Percentiles rank a stretch among this genome's conserved stretches.
phyloP scores from a whole-genome alignment of 53 echinoderm and acorn worm genomes.

The Luidia sarsii region DNA sequence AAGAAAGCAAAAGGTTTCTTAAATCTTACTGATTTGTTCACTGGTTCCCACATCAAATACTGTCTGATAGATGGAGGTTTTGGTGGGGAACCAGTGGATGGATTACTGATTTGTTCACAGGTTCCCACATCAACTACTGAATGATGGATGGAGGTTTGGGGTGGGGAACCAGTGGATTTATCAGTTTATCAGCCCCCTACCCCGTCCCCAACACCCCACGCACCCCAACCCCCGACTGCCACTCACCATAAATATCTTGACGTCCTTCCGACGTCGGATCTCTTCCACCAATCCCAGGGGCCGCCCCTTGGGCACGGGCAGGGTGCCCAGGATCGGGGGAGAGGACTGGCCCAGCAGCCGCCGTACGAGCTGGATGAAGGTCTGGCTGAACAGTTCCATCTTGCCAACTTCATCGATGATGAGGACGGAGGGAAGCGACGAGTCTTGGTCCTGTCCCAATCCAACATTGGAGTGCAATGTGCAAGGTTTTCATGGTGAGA shows the following conservation, averaged over 20 bases:
- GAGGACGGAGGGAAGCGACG: slow-evolving; percentile 26
- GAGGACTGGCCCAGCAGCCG: slow-evolving; percentile 66
- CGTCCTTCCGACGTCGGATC: slow-evolving; percentile 69
- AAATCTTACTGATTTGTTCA: no score
- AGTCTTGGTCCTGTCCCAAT: background rate
- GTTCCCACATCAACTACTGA: no score
- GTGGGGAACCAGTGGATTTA: no score
- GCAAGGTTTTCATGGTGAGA: background rate
- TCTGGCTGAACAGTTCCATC: slow-evolving; percentile 95
- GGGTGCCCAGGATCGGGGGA: slow-evolving; percentile 78
- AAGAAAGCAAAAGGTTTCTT: no score
- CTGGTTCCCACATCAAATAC: no score
- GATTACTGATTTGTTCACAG: no score
- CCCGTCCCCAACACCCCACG: no score
- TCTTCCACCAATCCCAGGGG: slow-evolving; percentile 89
- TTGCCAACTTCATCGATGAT: slow-evolving; percentile 94
- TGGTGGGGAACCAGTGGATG: no score
- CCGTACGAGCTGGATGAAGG: slow-evolving; percentile 72
- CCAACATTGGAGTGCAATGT: background rate
- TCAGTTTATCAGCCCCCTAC: no score
- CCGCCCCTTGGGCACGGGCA: slow-evolving; percentile 86
- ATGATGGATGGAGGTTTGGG: no score
- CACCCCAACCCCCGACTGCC: no score
- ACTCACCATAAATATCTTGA: slow-evolving; percentile 76
- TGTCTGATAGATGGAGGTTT: no score